phyloP scores from a whole-genome alignment of 2,113 vertebrate species.

The Catagonus wagneri region DNA sequence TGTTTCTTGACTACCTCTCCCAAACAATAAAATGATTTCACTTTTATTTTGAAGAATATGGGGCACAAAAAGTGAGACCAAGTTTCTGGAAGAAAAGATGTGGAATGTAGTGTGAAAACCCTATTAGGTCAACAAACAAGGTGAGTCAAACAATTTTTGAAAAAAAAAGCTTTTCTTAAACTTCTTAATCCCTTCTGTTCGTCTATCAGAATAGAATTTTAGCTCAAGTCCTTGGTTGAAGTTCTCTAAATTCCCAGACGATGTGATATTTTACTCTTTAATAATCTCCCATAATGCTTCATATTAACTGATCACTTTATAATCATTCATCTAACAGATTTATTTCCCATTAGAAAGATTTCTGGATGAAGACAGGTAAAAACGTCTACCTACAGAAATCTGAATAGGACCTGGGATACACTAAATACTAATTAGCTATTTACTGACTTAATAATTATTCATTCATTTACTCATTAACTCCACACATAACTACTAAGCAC shows the following conservation, averaged over 20 bases:
- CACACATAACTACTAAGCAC: neutral
- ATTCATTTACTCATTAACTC: neutral
- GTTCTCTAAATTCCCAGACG: neutral
- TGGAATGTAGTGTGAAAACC: neutral
- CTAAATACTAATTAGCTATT: neutral
- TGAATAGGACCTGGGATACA: neutral
- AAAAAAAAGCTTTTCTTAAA: neutral
- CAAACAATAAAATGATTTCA: neutral
- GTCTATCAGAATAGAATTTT: neutral
- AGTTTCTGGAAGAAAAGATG: neutral
- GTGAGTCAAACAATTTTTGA: neutral
- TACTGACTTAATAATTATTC: neutral
- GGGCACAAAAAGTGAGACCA: neutral
- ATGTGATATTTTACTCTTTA: neutral
- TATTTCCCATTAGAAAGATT: neutral
- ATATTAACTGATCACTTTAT: neutral
- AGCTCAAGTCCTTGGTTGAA: neutral
- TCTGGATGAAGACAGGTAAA: neutral
- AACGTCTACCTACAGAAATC: neutral
- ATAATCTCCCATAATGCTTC: neutral
- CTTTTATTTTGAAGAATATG: neutral
- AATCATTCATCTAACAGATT: neutral
- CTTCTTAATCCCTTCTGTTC: neutral
- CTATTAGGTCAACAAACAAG: neutral
- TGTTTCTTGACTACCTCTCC: neutral